Base-by-base conservation (phyloP, 2,113 vertebrate genomes). In the Plestiodon gilberti region DNA sequence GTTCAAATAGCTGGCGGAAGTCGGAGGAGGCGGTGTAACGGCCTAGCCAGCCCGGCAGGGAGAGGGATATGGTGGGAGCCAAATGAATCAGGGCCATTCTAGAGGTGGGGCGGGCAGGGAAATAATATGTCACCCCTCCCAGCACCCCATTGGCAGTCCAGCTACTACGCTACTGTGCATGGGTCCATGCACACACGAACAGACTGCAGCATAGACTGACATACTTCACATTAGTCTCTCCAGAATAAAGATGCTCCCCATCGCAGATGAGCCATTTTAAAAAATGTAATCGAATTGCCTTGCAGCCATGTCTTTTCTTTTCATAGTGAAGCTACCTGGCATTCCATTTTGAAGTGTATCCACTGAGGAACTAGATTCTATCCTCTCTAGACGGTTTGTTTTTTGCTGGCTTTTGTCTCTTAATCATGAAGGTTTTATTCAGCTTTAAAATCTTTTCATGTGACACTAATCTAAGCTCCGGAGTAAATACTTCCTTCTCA, bases 361-460 rank as follows among this genome's bases (percentile, higher is more conserved):
- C 67, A 69, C 22, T 18, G 22, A 57, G 48, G 81, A 82, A 17
- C 81, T 71, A 62, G 70, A 73, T 62, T 62, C 22, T 62, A 74
- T 83, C 55, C 35, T 71, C 35, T 61, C 57, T 62, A 83, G 33
- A 43, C 4, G 22, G 35, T 62, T 73, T 57, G 7, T 57, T 57
- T 57, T 71, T 71, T 71, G 25, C 4, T 74, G 28, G 33, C 9
- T 43, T 74, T 43, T 61, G 82, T 43, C 55, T 83, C 82, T 61
- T 83, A 83, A 83, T 83, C 71, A 57, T 69, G 52, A 83, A 38
- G 15, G 57, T 40, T 74, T 62, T 28, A 83, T 74, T 83, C 70
- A 83, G 57, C 55, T 83, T 74, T 62, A 38, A 62, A 74, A 61
- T 38, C 70, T 61, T 61, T 74, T 74, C 82, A 43, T 83, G 35